Conservation (phyloP, 2,888 invertebrate genomes). For the Euproctis similis region DNA sequence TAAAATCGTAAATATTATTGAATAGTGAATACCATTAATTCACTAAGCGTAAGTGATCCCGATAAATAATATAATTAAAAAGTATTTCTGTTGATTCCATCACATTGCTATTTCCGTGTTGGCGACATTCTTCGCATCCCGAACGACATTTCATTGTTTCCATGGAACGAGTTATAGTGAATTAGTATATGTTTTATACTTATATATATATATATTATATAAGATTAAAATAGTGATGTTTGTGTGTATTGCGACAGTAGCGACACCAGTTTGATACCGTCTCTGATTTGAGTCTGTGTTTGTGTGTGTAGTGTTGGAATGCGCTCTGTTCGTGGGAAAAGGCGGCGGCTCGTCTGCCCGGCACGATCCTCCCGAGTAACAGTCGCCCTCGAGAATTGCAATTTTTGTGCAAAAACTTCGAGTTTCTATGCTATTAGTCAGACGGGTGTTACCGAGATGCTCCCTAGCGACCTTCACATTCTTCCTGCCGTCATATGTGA, state of each 20-base stretch:
- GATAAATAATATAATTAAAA: too few species aligned
- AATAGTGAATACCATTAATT: too few species aligned
- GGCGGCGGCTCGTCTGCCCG: conserved; percentile 11
- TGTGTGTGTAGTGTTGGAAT: conserved; percentile 22
- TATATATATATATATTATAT: not conserved
- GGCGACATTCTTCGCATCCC: conserved; percentile 3
- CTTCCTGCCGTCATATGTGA: too few species aligned
- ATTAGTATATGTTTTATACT: conserved; percentile 3
- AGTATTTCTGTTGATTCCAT: too few species aligned
- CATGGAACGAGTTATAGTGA: conserved; percentile 8
- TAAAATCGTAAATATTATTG: too few species aligned
- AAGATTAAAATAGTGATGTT: conserved; percentile 1
- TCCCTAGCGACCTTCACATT: not conserved
- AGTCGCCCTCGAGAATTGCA: not conserved
- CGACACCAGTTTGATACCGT: too few species aligned
- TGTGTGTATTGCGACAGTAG: not conserved
- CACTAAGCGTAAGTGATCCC: too few species aligned
- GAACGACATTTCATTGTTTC: conserved; percentile 5
- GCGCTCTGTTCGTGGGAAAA: conserved; percentile 29
- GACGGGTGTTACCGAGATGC: too few species aligned
- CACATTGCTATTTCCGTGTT: conserved; percentile 7
- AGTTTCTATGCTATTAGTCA: not conserved
- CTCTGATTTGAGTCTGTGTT: conserved; percentile 10
- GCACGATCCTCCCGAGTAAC: not conserved
- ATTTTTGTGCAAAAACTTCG: not conserved